These are phyloP conservation scores for Steinernema scapterisci DNA, from an alignment of 2,888 invertebrate species.

Conservation along the genomic window DNA sequence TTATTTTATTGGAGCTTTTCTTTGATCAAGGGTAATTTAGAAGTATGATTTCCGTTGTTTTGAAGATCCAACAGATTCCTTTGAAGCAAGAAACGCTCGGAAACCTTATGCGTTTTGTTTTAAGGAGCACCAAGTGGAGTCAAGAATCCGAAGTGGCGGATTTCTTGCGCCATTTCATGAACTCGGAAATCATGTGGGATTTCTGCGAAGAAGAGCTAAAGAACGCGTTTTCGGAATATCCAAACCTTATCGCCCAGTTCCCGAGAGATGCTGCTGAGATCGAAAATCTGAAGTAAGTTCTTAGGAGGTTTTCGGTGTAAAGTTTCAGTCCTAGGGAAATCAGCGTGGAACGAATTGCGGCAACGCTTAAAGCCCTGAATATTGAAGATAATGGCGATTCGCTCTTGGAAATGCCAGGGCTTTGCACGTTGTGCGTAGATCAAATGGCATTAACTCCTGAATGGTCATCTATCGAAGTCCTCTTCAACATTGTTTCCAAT, in stretches of 20 bases:
- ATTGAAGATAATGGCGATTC: background rate
- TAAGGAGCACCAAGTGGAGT: constrained; percentile 25
- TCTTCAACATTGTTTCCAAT: constrained; percentile 22
- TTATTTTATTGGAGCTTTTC: background rate
- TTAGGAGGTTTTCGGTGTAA: too few relatives aligned
- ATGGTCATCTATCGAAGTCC: constrained; percentile 36
- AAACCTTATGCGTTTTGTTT: constrained; percentile 37
- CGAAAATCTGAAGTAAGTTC: too few relatives aligned
- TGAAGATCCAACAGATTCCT: constrained; percentile 40
- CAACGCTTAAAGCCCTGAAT: too few relatives aligned
- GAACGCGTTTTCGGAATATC: too few relatives aligned
- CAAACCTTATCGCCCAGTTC: too few relatives aligned
- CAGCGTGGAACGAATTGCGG: too few relatives aligned
- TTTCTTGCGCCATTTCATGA: too few relatives aligned
- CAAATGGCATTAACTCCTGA: background rate
- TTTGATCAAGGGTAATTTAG: background rate
- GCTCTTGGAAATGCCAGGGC: background rate
- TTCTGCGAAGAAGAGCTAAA: too few relatives aligned
- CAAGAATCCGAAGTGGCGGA: background rate
- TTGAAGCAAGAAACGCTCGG: constrained; percentile 38
- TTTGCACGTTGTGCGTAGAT: background rate
- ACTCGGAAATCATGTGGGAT: too few relatives aligned
- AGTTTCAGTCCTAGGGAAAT: too few relatives aligned
- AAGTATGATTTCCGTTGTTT: background rate
- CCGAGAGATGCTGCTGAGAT: too few relatives aligned